phyloP scores from a whole-genome alignment of 2,888 invertebrate genomes.

The Ommatoiulus sabulosus region DNA sequence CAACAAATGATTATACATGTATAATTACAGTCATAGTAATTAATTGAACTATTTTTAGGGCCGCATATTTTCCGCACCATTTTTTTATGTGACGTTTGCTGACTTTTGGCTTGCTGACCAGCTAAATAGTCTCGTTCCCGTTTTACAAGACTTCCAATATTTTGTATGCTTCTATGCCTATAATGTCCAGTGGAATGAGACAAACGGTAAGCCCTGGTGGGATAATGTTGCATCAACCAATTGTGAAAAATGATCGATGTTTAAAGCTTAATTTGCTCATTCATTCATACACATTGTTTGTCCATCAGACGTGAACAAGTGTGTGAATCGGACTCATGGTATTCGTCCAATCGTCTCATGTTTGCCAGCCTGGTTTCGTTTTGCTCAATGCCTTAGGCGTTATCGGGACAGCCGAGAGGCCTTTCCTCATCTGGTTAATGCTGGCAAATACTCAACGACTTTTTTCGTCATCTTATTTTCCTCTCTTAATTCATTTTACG shows the following conservation, averaged over 20 bases:
- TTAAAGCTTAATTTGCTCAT: too few species aligned
- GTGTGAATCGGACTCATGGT: slow-evolving; percentile 79
- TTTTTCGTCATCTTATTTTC: slow-evolving; percentile 93
- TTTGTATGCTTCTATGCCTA: slow-evolving; percentile 91
- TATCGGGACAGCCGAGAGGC: slow-evolving; percentile 94
- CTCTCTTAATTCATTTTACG: slow-evolving; percentile 77
- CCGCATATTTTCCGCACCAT: slow-evolving; percentile 88
- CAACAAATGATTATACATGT: too few species aligned
- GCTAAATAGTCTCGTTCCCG: slow-evolving; percentile 89
- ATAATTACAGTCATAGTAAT: neutral
- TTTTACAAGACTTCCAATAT: slow-evolving; percentile 94
- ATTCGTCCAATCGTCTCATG: slow-evolving; percentile 88
- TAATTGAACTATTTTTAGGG: slow-evolving; percentile 71
- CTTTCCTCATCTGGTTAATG: slow-evolving; percentile 97
- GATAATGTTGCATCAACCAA: neutral
- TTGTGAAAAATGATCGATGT: too few species aligned
- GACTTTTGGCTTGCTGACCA: slow-evolving; percentile 99
- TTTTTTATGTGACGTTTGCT: slow-evolving; percentile 93
- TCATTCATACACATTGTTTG: neutral
- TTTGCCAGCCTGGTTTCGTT: slow-evolving; percentile 97
- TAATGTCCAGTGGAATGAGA: slow-evolving; percentile 59
- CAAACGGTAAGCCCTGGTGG: slow-evolving; percentile 54
- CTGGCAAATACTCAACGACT: slow-evolving; percentile 97
- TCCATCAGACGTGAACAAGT: slow-evolving; percentile 73
- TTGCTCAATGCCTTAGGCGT: slow-evolving; percentile 95